Percentiles rank a stretch among this genome's conserved stretches.
Conservation (phyloP, 1,140 invertebrate species). For the Drosophila punjabiensis region DNA sequence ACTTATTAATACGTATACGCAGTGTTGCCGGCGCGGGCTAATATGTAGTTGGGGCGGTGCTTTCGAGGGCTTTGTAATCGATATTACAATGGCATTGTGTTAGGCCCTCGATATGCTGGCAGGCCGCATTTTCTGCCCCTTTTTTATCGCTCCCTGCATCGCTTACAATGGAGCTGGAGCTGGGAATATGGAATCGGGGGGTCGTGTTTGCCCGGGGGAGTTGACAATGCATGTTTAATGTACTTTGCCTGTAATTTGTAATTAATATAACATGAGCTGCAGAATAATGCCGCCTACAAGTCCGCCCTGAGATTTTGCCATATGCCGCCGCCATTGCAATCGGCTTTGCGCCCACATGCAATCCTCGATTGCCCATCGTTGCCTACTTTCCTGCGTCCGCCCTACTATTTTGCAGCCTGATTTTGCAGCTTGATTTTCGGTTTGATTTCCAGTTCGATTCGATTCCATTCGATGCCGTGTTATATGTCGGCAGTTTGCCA, state of each 20-base stretch:
- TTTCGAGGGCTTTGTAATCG: slow-evolving; percentile 76
- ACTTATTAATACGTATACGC: slow-evolving; percentile 61
- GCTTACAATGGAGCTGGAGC: slow-evolving; percentile 45
- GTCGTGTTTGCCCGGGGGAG: slow-evolving; percentile 52
- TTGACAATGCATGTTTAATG: slow-evolving; percentile 53
- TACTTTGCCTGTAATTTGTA: slow-evolving; percentile 48
- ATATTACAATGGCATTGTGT: slow-evolving; percentile 80
- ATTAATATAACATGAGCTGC: slow-evolving; percentile 52
- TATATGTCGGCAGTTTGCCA: slow-evolving; percentile 49
- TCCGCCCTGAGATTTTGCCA: slow-evolving; percentile 39
- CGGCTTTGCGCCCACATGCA: slow-evolving; percentile 36
- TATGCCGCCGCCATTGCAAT: slow-evolving; percentile 37
- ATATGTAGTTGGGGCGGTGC: slow-evolving; percentile 32
- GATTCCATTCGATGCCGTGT: slow-evolving; percentile 38
- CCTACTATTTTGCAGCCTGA: not conserved
- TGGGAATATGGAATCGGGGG: slow-evolving; percentile 27
- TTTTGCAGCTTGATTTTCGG: slow-evolving; percentile 11
- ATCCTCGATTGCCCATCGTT: slow-evolving; percentile 23
- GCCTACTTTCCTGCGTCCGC: slow-evolving; percentile 34
- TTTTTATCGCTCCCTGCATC: slow-evolving; percentile 65
- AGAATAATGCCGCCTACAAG: slow-evolving; percentile 16
- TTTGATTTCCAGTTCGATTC: slow-evolving; percentile 13
- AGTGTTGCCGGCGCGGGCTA: slow-evolving; percentile 40
- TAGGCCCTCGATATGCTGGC: slow-evolving; percentile 47
- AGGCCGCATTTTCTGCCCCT: slow-evolving; percentile 11